Conservation (phyloP, 2,113 vertebrate genomes). For the Calidris pugnax region DNA sequence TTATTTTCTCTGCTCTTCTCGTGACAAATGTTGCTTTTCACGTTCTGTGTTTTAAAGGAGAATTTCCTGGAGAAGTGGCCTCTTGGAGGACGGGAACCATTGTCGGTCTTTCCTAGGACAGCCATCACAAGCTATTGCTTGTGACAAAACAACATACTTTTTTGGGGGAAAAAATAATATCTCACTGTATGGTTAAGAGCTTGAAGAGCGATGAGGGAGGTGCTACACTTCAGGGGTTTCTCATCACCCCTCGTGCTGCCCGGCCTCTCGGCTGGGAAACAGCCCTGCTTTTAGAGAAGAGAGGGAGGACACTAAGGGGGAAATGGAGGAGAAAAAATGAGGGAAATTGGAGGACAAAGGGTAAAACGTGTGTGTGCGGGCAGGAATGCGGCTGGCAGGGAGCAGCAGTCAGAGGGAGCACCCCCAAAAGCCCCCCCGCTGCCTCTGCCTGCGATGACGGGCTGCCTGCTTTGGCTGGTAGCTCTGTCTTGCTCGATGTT, state of each 20-base stretch:
- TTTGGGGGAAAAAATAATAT: neutral
- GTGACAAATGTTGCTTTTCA: neutral
- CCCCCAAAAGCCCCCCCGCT: accelerated
- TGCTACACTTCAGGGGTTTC: neutral
- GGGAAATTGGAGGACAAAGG: neutral
- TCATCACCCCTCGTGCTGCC: accelerated
- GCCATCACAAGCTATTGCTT: neutral
- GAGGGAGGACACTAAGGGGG: neutral
- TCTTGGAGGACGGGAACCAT: neutral
- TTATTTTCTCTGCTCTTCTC: neutral
- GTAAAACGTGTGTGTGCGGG: accelerated
- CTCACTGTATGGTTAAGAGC: neutral
- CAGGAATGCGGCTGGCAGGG: neutral
- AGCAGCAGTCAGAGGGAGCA: neutral
- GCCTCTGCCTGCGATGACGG: accelerated
- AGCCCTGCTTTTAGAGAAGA: neutral
- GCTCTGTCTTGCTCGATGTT: neutral
- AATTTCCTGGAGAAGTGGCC: neutral
- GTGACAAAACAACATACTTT: neutral
- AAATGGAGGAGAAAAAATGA: neutral
- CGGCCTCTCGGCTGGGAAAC: neutral
- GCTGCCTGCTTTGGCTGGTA: neutral
- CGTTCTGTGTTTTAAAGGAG: neutral
- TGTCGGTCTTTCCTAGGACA: neutral
- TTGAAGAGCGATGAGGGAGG: neutral